Base-by-base conservation (phyloP, 1,140 invertebrate species). In the Luehdorfia chinensis region DNA sequence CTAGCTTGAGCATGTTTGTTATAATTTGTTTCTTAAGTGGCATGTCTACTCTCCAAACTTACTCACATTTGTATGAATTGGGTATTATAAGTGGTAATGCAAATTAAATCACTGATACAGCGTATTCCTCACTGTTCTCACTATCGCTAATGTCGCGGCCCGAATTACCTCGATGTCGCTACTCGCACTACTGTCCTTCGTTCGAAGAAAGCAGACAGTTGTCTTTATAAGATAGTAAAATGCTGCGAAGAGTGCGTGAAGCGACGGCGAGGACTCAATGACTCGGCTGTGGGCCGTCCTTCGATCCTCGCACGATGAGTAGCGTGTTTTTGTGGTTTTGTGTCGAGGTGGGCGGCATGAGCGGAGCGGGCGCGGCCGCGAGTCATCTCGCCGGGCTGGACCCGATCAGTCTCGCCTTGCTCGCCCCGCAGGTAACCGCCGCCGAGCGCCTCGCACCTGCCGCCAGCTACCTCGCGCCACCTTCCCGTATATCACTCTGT, bases 281-380 rank as follows among this genome's bases (percentile, higher is more conserved):
- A n/a, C n/a, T n/a, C n/a, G n/a, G n/a, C n/a, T n/a, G n/a, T n/a
- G n/a, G n/a, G n/a, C n/a, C n/a, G n/a, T n/a, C n/a, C 69, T 66
- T 66, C 50, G 67, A 71, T 59, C 52, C 66, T 72, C 72, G 76
- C 81, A 85, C 78, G 75, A 78, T 81, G 66, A 81, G 81, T 85
- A 85, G 77, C 74, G 79, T 83, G 69, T 87, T 81, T 84, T 78
- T 87, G 75, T 85, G 79, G 78, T 85, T 79, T 73, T 87, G 80
- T 87, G 74, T 84, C 69, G 83, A 86, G 83, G 84, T 87, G 83
- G 83, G 80, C 68, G 84, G 81, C 68, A 67, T 84, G 81, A 68
- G 84, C 72, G 77, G 80, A 55, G 71, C 75, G 49, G 79, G 81
- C 61, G 78, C 80, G 65, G 75, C 84, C 51, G 80, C 76, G 55